phyloP scores from a whole-genome alignment of 2,113 vertebrate genomes.

The Perca fluviatilis region DNA sequence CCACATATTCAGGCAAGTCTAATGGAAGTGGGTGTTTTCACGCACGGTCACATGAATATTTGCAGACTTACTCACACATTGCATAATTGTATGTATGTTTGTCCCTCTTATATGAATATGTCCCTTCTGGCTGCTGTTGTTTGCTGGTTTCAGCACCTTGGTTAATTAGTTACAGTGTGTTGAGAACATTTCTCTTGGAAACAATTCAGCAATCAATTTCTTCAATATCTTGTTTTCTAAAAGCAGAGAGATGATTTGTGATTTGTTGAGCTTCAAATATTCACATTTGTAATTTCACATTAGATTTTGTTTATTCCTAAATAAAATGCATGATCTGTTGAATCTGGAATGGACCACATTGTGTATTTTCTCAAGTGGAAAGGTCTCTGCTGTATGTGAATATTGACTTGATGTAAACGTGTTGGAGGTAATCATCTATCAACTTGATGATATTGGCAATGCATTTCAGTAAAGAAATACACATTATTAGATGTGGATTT shows the following conservation, averaged over 20 bases:
- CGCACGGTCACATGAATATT: constrained; percentile 36
- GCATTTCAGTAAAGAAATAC: background rate
- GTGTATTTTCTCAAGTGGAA: background rate
- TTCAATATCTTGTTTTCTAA: constrained; percentile 18
- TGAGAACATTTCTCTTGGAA: constrained; percentile 6
- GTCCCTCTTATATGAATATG: background rate
- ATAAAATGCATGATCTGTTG: constrained; percentile 34
- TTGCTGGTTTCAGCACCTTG: constrained; percentile 36
- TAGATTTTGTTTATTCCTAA: constrained; percentile 27
- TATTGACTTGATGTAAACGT: background rate
- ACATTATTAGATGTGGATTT: constrained; percentile 13
- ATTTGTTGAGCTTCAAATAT: constrained; percentile 27
- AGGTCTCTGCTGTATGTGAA: background rate
- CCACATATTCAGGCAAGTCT: constrained; percentile 5
- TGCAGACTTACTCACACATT: constrained; percentile 48
- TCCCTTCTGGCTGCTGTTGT: constrained; percentile 21
- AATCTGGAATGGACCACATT: background rate
- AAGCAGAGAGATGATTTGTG: background rate
- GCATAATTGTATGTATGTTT: constrained; percentile 29
- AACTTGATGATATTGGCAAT: constrained; percentile 1
- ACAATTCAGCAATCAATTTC: constrained; percentile 19
- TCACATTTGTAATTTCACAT: constrained; percentile 18
- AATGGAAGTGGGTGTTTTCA: constrained; percentile 35
- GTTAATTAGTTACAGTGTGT: constrained; percentile 40
- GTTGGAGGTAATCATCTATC: background rate